Evolutionary conservation across 1,140 invertebrate species (phyloP).

Genomic region (Heliconius eleuchia): DNA sequence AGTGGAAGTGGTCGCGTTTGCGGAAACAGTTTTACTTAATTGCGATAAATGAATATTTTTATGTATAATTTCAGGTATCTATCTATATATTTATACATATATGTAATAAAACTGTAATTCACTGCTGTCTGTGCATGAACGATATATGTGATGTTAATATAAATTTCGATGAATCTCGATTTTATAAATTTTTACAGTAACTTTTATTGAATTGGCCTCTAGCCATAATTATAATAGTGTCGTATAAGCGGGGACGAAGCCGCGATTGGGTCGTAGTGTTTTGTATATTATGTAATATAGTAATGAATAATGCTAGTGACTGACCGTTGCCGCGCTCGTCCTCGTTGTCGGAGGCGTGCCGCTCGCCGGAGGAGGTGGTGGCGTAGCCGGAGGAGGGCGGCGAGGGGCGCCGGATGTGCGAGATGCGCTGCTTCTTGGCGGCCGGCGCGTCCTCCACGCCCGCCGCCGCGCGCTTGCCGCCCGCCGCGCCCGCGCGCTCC

Average conservation of each 20-base stretch:
- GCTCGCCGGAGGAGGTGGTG: slow-evolving; percentile 76
- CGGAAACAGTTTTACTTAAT: slow-evolving; percentile 22
- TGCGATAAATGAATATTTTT: slow-evolving; percentile 16
- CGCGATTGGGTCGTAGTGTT: too few relatives aligned
- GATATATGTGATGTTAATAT: too few relatives aligned
- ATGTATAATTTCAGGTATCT: background rate
- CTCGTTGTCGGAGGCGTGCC: slow-evolving; percentile 78
- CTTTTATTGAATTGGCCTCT: too few relatives aligned
- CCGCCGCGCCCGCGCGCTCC: slow-evolving; percentile 75
- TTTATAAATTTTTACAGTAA: too few relatives aligned
- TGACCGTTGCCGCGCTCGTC: slow-evolving; percentile 77
- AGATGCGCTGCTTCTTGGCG: slow-evolving; percentile 91
- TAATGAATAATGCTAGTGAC: background rate
- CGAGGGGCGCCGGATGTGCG: slow-evolving; percentile 86
- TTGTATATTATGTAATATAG: too few relatives aligned
- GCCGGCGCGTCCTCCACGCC: slow-evolving; percentile 77
- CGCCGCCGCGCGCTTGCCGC: slow-evolving; percentile 73
- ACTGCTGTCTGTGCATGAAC: too few relatives aligned
- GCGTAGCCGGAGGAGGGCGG: slow-evolving; percentile 73
- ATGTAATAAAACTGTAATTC: too few relatives aligned
- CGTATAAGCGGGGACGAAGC: too few relatives aligned
- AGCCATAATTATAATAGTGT: too few relatives aligned
- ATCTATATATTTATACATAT: too few relatives aligned
- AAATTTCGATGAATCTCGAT: too few relatives aligned
- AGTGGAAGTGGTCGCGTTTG: slow-evolving; percentile 20